Evolutionary conservation across 2,797 vertebrate genomes (phyloP).

Genomic region (Peromyscus nudipes): DNA sequence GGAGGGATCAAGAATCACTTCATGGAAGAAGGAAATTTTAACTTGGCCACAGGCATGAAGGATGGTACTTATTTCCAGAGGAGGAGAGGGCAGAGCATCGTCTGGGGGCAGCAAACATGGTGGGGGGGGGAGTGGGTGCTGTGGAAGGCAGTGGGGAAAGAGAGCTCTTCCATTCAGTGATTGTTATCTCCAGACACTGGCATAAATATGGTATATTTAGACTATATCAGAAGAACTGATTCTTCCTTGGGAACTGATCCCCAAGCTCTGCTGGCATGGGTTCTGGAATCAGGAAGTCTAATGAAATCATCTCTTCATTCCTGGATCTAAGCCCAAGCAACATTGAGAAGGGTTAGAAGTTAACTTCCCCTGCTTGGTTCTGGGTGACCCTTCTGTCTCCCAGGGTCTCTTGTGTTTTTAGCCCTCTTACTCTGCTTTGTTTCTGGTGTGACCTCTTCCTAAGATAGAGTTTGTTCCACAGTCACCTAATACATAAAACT

Average conservation of each 20-base stretch:
- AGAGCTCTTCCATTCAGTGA: neutral
- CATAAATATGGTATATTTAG: slow-evolving; percentile 2
- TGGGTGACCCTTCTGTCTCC: neutral
- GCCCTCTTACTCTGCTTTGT: neutral
- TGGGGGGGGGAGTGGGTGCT: neutral
- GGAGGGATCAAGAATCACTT: neutral
- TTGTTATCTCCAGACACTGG: neutral
- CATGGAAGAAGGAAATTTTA: neutral
- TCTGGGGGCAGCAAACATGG: neutral
- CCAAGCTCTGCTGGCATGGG: neutral
- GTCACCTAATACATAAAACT: neutral
- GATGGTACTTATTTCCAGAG: neutral
- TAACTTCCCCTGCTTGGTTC: neutral
- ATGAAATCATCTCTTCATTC: neutral
- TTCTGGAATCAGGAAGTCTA: slow-evolving; percentile 23
- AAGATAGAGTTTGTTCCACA: neutral
- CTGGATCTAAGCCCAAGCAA: neutral
- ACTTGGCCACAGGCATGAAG: neutral
- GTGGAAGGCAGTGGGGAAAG: neutral
- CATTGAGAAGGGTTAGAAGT: neutral
- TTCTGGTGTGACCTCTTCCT: neutral
- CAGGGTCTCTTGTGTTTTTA: neutral
- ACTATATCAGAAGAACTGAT: slow-evolving; percentile 3
- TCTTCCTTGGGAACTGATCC: neutral
- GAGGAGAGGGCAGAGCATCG: neutral